phyloP scores from a whole-genome alignment of 2,797 vertebrate genomes.

The Smutsia temminckii region DNA sequence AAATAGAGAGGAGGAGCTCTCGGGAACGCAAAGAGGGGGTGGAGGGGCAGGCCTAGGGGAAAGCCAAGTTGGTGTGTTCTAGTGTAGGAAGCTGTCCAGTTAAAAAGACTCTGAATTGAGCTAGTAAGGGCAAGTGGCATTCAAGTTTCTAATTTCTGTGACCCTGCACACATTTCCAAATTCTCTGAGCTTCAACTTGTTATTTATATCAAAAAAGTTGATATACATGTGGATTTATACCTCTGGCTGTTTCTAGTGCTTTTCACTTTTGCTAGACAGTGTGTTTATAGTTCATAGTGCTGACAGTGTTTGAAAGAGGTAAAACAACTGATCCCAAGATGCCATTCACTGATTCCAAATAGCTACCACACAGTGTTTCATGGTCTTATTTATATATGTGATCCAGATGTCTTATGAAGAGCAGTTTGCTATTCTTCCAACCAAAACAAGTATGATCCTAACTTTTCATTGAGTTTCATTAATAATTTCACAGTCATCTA shows the following conservation, averaged over 20 bases:
- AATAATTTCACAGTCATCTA: background rate
- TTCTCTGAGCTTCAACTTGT: background rate
- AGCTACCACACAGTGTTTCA: background rate
- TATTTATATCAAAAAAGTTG: background rate
- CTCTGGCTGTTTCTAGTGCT: background rate
- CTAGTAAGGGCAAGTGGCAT: background rate
- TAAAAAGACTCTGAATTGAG: background rate
- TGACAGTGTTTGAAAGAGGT: background rate
- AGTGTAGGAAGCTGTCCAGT: background rate
- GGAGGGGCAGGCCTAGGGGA: background rate
- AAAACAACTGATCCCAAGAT: background rate
- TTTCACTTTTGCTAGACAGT: background rate
- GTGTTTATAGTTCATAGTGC: background rate
- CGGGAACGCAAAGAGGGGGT: rapidly evolving
- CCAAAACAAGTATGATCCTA: background rate
- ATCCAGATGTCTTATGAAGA: background rate
- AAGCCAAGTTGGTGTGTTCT: background rate
- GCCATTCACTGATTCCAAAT: background rate
- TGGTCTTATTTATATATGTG: background rate
- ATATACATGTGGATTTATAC: background rate
- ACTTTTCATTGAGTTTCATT: background rate
- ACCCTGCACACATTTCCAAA: background rate
- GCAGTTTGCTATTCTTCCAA: background rate
- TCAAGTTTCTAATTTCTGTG: background rate
- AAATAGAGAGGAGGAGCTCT: background rate